Base-by-base conservation (phyloP, 1,140 invertebrate genomes). In the Zaprionus lachaisei region DNA sequence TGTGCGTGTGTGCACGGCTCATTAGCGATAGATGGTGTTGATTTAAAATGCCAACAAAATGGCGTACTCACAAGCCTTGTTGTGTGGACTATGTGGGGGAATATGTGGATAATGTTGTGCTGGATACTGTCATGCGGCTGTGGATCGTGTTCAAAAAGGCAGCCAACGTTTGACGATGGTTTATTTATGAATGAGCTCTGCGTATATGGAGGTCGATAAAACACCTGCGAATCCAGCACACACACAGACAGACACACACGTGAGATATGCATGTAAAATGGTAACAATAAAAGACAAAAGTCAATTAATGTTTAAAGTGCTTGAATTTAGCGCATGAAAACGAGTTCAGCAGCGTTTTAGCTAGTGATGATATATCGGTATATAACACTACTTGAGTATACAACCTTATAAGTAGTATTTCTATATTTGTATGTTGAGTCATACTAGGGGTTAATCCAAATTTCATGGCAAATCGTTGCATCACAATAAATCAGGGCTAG, bases 11-110 rank as follows among this genome's bases (percentile, higher is more conserved):
- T 79, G 62, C 67, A 55, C 51, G 56, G 56, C 65, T 90, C 31
- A 89, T 89, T 89, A 89, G 76, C 84, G 58, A 62, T 68, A 72
- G 77, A 77, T 83, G 70, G 70, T 80, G 84, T 71, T 82, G 83
- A 86, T 86, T 79, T 41, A 15, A 71, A 72, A 78, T 71, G 51
- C 61, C 86, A 85, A 85, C 72, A 74, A 74, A 77, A 70, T 76
- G 79, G 66, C 65, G 57, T 54, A 54, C 44, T 66, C 68, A 72
- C 73, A 84, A 70, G 81, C 71, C 81, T 77, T 65, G 54, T 66
- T 68, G 34, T 47, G 51, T 64, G 71, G 71, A 63, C 62, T 54
- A 49, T 79, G 58, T 22, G 61, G 61, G 47, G 22, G 22, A 11
- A 51, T 26, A 47, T 55, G 34, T 41, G 51, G 63, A 54, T 31